Evolutionary conservation across 2,113 vertebrate species (phyloP).

Genomic region (Colaptes auratus): DNA sequence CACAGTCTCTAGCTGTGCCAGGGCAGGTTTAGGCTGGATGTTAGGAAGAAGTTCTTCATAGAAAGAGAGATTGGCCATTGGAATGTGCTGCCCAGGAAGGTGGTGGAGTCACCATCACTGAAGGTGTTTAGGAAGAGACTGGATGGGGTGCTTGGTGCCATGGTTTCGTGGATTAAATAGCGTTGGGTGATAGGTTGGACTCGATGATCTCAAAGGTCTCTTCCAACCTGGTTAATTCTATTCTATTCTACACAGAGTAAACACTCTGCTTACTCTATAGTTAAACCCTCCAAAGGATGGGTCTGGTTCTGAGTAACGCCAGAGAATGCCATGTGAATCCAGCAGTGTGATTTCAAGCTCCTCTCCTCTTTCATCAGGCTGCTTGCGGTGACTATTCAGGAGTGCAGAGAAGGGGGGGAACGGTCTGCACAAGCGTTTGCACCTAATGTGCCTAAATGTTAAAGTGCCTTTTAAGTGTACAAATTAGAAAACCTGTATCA

Average conservation of each 20-base stretch:
- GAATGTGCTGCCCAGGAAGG: too few relatives aligned
- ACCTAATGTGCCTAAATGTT: slow-evolving; percentile 17
- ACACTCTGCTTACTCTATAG: not conserved
- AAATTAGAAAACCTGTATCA: slow-evolving; percentile 28
- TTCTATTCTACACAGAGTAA: not conserved
- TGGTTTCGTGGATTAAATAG: too few relatives aligned
- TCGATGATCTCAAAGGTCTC: too few relatives aligned
- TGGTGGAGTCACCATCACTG: too few relatives aligned
- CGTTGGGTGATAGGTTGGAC: too few relatives aligned
- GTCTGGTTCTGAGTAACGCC: not conserved
- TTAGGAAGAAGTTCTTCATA: too few relatives aligned
- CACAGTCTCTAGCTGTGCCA: too few relatives aligned
- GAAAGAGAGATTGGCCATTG: too few relatives aligned
- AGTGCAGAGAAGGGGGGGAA: not conserved
- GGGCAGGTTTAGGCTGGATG: too few relatives aligned
- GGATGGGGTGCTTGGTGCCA: too few relatives aligned
- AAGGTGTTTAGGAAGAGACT: too few relatives aligned
- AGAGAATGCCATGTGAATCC: not conserved
- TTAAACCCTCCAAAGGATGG: not conserved
- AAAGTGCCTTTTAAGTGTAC: slow-evolving; percentile 6
- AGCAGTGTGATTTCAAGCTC: not conserved
- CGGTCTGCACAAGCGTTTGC: slow-evolving; percentile 9
- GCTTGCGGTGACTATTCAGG: not conserved
- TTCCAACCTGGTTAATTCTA: too few relatives aligned
- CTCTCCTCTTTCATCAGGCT: slow-evolving; percentile 10